Evolutionary conservation across 2,888 invertebrate species (phyloP), one percentile per base, ranked within the genome.

Genomic region (Torymus auratus): DNA sequence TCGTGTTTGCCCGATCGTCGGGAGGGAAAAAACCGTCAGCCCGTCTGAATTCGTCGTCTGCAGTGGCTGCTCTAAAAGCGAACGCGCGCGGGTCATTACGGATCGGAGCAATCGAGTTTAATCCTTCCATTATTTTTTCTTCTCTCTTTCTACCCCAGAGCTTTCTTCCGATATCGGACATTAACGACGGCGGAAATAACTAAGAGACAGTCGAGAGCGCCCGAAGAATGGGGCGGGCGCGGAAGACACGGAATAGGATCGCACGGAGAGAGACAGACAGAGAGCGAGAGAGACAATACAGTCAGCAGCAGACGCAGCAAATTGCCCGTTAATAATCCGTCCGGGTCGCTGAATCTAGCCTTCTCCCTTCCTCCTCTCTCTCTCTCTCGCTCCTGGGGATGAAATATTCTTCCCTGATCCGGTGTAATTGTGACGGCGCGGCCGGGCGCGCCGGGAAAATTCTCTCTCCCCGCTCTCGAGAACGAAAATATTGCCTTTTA

Each of bases 251-350:
- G 41, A 41, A 41, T 41, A 41, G 41, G 41, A 41, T 41, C 41
- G 80, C 83, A 82, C 78, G 80, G 74, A 67, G 52, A 70, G 69
- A 70, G 17, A 53, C 20, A 64, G n/a, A 15, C 41, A 53, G 74
- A 72, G 72, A 76, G 70, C 62, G 58, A 70, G 74, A 78, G 83
- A 88, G 88, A 88, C 89, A 90, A 90, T 89, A 89, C 89, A 89
- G 90, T 89, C 89, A 87, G 87, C 86, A 88, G 89, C 89, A 89
- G 89, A 90, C 89, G 88, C 89, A 88, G 89, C 89, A 90, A 90
- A 90, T 90, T 90, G 88, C 88, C 89, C 90, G 89, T 89, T 89
- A 90, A 90, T 90, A 90, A 90, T 89, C 89, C 87, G 86, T 84
- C 85, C 85, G 84, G 84, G 83, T 84, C 79, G 85, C 83, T 83